These are phyloP conservation scores for Linepithema humile DNA, from an alignment of 1,140 invertebrate species.

Conservation along the genomic window DNA sequence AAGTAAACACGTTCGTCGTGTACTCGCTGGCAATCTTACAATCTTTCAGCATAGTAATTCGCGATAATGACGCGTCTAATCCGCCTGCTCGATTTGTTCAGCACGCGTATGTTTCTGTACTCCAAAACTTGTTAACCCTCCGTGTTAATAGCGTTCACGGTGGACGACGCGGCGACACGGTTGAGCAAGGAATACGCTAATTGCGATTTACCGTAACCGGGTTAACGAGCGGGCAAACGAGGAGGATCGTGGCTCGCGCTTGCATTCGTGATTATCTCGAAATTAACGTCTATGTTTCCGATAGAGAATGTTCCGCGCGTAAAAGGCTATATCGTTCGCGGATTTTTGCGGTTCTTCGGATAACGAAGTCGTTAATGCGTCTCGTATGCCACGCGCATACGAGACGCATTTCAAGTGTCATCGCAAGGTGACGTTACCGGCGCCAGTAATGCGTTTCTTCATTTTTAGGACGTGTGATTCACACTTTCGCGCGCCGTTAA, in stretches of 20 bases:
- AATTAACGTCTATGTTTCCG: background rate
- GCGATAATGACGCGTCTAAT: background rate
- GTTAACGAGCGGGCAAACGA: background rate
- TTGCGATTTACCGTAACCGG: conserved; percentile 31
- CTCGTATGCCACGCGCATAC: no score
- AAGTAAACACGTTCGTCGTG: background rate
- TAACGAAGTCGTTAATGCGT: background rate
- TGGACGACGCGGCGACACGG: background rate
- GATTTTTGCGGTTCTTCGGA: background rate
- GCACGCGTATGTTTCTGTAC: background rate
- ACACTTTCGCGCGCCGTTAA: background rate
- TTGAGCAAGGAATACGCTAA: conserved; percentile 5
- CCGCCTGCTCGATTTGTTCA: background rate
- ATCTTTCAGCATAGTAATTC: background rate
- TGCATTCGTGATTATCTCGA: background rate
- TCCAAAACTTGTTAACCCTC: background rate
- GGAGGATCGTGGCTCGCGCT: background rate
- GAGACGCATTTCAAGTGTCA: background rate
- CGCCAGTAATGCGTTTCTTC: background rate
- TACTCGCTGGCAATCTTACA: background rate
- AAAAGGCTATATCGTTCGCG: background rate
- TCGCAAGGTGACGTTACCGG: background rate
- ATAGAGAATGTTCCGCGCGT: background rate
- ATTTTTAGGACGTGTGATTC: background rate
- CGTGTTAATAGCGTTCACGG: background rate